phyloP scores from a whole-genome alignment of 2,797 vertebrate species.

The Lepilemur ruficaudatus region DNA sequence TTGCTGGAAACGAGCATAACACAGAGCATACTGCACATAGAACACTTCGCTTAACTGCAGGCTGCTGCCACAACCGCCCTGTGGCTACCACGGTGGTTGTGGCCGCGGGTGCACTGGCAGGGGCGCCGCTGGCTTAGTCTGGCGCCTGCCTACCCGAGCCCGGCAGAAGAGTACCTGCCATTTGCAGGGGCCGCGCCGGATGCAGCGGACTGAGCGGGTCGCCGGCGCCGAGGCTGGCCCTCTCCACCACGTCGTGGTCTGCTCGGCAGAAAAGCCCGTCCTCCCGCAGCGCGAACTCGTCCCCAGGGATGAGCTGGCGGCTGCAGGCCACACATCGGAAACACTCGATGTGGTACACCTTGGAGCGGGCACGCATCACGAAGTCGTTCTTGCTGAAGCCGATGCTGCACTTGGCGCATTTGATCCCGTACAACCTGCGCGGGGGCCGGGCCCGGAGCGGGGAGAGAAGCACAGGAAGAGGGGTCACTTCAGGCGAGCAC shows the following conservation, averaged over 20 bases:
- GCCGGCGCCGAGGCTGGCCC: slow-evolving; percentile 92
- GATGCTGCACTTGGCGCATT: slow-evolving; percentile 98
- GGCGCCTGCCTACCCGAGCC: not conserved
- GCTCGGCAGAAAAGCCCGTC: slow-evolving; percentile 97
- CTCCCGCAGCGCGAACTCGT: slow-evolving; percentile 96
- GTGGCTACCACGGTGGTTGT: no score
- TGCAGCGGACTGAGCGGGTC: slow-evolving; percentile 95
- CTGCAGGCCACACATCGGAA: slow-evolving; percentile 98
- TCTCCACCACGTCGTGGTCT: slow-evolving; percentile 96
- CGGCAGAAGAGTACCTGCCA: slow-evolving; percentile 92
- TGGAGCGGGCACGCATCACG: slow-evolving; percentile 97
- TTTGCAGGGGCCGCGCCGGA: slow-evolving; percentile 94
- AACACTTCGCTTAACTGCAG: not conserved
- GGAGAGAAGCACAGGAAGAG: slow-evolving; percentile 49
- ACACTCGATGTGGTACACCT: slow-evolving; percentile 99
- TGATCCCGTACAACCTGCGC: slow-evolving; percentile 95
- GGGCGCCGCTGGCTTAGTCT: not conserved
- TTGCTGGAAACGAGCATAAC: not conserved
- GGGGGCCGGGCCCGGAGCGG: slow-evolving; percentile 9
- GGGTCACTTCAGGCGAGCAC: slow-evolving; percentile 59
- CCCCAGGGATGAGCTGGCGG: slow-evolving; percentile 97
- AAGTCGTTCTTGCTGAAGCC: slow-evolving; percentile 99
- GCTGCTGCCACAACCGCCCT: not conserved
- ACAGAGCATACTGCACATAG: rapidly evolving
- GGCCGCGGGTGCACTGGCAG: not conserved